phyloP scores from a whole-genome alignment of 2,888 invertebrate species.

The Orchestes rusci region DNA sequence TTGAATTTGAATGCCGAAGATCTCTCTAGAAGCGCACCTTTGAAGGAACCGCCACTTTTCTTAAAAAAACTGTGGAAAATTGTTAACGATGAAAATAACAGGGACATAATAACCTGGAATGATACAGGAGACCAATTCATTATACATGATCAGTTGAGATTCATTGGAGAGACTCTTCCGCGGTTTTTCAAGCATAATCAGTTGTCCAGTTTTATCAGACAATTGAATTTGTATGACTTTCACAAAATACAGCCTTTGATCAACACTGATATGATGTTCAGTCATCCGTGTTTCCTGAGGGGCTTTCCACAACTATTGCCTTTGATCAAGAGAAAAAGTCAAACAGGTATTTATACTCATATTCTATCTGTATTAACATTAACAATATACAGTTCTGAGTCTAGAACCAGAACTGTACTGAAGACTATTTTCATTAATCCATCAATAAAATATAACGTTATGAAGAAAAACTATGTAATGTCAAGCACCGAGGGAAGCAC shows the following conservation, averaged over 20 bases:
- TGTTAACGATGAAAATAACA: constrained; percentile 29
- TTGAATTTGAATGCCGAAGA: neutral
- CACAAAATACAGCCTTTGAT: constrained; percentile 88
- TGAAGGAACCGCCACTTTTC: constrained; percentile 28
- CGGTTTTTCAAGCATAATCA: constrained; percentile 97
- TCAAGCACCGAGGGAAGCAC: too few relatives aligned
- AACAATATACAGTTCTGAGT: too few relatives aligned
- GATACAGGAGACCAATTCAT: constrained; percentile 75
- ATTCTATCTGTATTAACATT: too few relatives aligned
- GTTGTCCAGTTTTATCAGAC: constrained; percentile 93
- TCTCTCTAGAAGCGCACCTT: too few relatives aligned
- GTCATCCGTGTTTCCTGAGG: constrained; percentile 81
- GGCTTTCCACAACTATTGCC: constrained; percentile 74
- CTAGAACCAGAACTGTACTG: too few relatives aligned
- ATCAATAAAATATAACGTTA: too few relatives aligned
- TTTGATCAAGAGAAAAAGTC: constrained; percentile 60
- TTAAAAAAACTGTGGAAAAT: constrained; percentile 34
- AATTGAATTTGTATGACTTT: constrained; percentile 97
- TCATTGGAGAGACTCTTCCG: constrained; percentile 83
- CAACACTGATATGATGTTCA: constrained; percentile 78
- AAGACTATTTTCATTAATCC: too few relatives aligned
- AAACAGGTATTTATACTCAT: neutral
- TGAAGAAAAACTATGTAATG: too few relatives aligned
- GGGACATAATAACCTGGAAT: constrained; percentile 32
- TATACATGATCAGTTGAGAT: constrained; percentile 84